Evolutionary conservation across 2,113 vertebrate genomes (phyloP), one percentile per base, ranked within the genome.

Genomic region (Sinocyclocheilus maitianheensis): DNA sequence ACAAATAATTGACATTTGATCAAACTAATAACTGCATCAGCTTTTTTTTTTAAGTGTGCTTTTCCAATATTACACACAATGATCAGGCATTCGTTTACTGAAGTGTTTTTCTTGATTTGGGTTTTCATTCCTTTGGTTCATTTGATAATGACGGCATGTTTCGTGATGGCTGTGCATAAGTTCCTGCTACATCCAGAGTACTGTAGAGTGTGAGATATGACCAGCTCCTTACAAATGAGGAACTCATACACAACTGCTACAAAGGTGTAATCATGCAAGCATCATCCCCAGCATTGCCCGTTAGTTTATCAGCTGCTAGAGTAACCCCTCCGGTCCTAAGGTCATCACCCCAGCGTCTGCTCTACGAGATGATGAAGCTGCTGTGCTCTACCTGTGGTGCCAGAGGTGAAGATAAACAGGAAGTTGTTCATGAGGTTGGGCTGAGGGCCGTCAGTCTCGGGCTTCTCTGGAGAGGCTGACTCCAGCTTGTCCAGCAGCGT

Each of bases 381-480:
- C 9, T 30, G 58, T 1, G 10, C 11, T 46, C 24, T 93, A 99
- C 97, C 97, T 96, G 97, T 98, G 62, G 97, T 98, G 91, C 97
- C 97, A 0, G 97, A 98, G 1, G 97, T 98, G 89, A 98, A 99
- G 91, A 98, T 98, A 69, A 96, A 97, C 34, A 98, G 92, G 90
- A 94, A 95, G 82, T 94, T 91, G 2, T 96, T 94, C 88, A 92
- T 96, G 87, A 97, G 89, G 85, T 89, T 90, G 18, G 91, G 81
- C 69, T 90, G 89, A 16, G 92, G 88, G 7, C 82, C 83, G 71
- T 51, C 89, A 16, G 88, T 43, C 74, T 62, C 26, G 24, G 91
- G 91, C 26, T 93, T 93, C 60, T 91, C 92, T 85, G 94, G 94
- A 4, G 96, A 92, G 60, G 92, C 94, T 5, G 65, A 9, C 5